A percentile compares a stretch with the other conserved stretches of the same genome.
phyloP scores from a whole-genome alignment of 2,797 vertebrate genomes.

The Melanotaenia trifasciata region DNA sequence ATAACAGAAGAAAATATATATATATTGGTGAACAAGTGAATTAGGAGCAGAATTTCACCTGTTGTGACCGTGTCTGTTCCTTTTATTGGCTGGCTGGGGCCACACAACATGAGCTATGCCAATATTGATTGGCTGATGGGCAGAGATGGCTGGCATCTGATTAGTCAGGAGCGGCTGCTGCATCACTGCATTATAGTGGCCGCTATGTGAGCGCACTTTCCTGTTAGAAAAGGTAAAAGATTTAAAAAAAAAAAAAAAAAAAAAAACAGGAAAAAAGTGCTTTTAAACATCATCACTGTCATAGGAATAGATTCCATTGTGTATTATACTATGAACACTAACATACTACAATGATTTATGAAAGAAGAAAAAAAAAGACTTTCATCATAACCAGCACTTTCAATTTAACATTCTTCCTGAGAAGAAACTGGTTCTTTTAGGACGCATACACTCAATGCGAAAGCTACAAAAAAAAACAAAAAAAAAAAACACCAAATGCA shows the following conservation, averaged over 20 bases:
- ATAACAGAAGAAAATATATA: neutral
- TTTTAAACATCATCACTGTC: no score
- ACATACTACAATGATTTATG: neutral
- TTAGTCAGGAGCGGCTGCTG: slow-evolving; percentile 91
- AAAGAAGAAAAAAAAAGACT: neutral
- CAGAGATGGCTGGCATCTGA: slow-evolving; percentile 90
- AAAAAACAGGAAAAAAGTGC: neutral
- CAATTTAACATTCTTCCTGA: neutral
- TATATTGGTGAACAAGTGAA: neutral
- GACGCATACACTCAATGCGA: neutral
- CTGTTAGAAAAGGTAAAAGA: slow-evolving; percentile 66
- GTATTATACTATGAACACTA: neutral
- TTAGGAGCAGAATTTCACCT: slow-evolving; percentile 62
- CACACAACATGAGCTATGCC: slow-evolving; percentile 97
- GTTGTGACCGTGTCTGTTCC: slow-evolving; percentile 91
- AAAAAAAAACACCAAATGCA: neutral
- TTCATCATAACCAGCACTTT: neutral
- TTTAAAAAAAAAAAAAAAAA: neutral
- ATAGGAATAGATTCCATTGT: no score
- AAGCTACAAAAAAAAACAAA: neutral
- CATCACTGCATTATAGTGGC: slow-evolving; percentile 91
- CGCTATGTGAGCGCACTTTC: slow-evolving; percentile 89
- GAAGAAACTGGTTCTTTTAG: neutral
- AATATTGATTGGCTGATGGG: slow-evolving; percentile 94
- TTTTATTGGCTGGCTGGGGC: slow-evolving; percentile 92